Evolutionary conservation across 2,888 invertebrate species (phyloP).

Genomic region (Eulithis prunata): DNA sequence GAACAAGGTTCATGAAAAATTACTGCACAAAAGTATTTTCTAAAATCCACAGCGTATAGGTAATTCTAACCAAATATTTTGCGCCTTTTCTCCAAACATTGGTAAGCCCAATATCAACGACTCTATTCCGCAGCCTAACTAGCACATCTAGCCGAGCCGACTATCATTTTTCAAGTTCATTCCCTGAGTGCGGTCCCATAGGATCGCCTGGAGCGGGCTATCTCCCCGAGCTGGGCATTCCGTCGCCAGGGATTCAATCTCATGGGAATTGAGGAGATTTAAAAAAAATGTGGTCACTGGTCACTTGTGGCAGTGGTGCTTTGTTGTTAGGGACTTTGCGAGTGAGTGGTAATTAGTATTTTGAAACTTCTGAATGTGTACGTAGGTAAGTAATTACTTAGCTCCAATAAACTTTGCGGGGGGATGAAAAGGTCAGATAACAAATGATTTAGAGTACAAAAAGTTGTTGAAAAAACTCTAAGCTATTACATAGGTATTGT

Average conservation of each 20-base stretch:
- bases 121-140: constrained; percentile 29
- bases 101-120: constrained; percentile 16
- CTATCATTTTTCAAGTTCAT: constrained; percentile 66
- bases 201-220: constrained; percentile 56
- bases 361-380: constrained; percentile 7
- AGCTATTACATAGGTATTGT: no score
- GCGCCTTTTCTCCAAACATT: background rate
- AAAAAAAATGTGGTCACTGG: constrained; percentile 62
- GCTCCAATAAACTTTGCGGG: no score
- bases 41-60: background rate
- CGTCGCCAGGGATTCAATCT: constrained; percentile 82
- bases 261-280: constrained; percentile 73
- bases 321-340: constrained; percentile 28
- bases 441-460: no score
- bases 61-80: background rate
- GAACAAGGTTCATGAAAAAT: no score
- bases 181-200: constrained; percentile 64
- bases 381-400: no score
- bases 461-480: no score
- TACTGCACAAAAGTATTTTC: no score
- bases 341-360: constrained; percentile 9
- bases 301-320: constrained; percentile 30
- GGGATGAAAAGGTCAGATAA: no score
- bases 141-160: constrained; percentile 31
- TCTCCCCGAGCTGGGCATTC: constrained; percentile 57